These are phyloP conservation scores for Nicator chloris DNA, from an alignment of 2,113 vertebrate species.

Conservation along the genomic window DNA sequence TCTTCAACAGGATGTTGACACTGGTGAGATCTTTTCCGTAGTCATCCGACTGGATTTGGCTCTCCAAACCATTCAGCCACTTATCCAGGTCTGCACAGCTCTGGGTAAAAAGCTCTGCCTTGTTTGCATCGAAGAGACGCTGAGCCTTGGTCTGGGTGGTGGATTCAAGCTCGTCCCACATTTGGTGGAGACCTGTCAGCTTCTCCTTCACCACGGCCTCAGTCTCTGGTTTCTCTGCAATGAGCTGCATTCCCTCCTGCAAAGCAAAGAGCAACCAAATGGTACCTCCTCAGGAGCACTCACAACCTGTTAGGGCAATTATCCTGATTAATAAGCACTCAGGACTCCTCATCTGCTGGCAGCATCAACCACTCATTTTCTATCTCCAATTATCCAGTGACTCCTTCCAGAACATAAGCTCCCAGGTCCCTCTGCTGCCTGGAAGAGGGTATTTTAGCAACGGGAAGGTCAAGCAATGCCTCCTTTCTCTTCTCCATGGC, in stretches of 20 bases:
- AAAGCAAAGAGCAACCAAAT: constrained; percentile 43
- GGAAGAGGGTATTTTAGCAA: neutral
- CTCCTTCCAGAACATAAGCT: constrained; percentile 29
- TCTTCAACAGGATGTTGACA: constrained; percentile 95
- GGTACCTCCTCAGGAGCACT: neutral
- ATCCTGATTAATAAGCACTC: constrained; percentile 19
- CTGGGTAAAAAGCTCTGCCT: constrained; percentile 95
- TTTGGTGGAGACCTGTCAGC: constrained; percentile 80
- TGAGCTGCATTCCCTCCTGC: constrained; percentile 89
- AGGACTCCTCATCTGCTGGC: neutral
- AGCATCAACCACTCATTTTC: neutral
- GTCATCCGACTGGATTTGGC: constrained; percentile 95
- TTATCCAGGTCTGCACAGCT: constrained; percentile 95
- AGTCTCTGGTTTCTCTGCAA: constrained; percentile 93
- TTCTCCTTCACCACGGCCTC: constrained; percentile 89
- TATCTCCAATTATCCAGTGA: neutral
- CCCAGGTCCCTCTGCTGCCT: neutral
- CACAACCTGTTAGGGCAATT: neutral
- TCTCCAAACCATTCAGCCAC: constrained; percentile 89
- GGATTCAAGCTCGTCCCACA: constrained; percentile 93
- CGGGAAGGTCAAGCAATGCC: neutral
- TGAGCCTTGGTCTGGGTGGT: constrained; percentile 97
- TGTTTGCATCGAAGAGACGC: constrained; percentile 95
- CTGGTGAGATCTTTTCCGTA: constrained; percentile 97
- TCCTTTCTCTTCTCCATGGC: neutral